These are phyloP conservation scores for Orthosia gracilis DNA, from an alignment of 2,888 invertebrate genomes.

Conservation along the genomic window DNA sequence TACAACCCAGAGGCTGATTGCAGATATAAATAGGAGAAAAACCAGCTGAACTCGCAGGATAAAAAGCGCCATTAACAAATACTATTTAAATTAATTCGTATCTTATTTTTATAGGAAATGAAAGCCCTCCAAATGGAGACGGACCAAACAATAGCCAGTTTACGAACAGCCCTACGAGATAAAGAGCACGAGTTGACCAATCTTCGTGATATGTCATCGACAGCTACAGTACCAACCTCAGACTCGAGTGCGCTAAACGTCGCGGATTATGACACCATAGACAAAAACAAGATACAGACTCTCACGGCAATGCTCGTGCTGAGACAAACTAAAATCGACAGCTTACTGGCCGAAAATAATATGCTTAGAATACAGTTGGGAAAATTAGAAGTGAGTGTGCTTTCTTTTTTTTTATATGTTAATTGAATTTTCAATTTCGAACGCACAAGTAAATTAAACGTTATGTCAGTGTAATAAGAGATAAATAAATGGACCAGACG, in stretches of 20 bases:
- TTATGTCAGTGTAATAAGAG: too few species aligned
- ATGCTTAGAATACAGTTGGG: slow-evolving; percentile 96
- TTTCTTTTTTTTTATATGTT: not conserved
- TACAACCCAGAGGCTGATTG: too few species aligned
- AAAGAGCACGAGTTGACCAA: slow-evolving; percentile 80
- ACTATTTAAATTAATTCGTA: too few species aligned
- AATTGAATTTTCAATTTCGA: not conserved
- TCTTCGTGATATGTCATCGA: slow-evolving; percentile 73
- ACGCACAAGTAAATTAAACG: not conserved
- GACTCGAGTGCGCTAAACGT: slow-evolving; percentile 85
- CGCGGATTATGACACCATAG: slow-evolving; percentile 83
- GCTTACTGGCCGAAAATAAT: slow-evolving; percentile 96
- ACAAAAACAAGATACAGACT: slow-evolving; percentile 87
- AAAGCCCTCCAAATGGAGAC: slow-evolving; percentile 81
- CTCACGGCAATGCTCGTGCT: slow-evolving; percentile 96
- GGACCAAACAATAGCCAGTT: slow-evolving; percentile 79
- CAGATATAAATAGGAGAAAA: too few species aligned
- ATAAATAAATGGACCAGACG: not conserved
- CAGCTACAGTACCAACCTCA: slow-evolving; percentile 67
- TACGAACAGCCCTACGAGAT: slow-evolving; percentile 78
- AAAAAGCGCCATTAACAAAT: too few species aligned
- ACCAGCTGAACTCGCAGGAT: too few species aligned
- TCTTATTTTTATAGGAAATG: slow-evolving; percentile 76
- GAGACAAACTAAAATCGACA: slow-evolving; percentile 96
- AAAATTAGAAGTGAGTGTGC: slow-evolving; percentile 92